A percentile compares a stretch with the other conserved stretches of the same genome.
Evolutionary conservation across 2,797 vertebrate genomes (phyloP).

Genomic region (Danio kyathit): DNA sequence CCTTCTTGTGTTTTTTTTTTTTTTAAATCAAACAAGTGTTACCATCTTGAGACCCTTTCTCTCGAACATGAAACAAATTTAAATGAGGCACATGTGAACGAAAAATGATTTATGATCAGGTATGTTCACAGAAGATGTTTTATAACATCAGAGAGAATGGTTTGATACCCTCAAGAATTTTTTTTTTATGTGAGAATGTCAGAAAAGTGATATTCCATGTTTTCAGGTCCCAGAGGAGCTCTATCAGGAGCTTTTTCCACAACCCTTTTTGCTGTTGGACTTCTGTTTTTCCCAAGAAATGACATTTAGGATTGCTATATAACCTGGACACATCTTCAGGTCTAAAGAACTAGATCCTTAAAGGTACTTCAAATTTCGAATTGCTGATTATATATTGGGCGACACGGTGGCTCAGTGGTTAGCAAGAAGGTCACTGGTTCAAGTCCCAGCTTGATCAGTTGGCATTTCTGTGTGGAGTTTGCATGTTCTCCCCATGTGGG

Average conservation of each 20-base stretch:
- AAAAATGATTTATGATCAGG: slow-evolving; percentile 1
- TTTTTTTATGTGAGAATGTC: slow-evolving; percentile 21
- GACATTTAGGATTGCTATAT: slow-evolving; percentile 33
- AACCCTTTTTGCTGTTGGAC: slow-evolving; percentile 29
- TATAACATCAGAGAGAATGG: background rate
- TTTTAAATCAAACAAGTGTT: slow-evolving; percentile 11
- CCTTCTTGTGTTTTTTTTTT: background rate
- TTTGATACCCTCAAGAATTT: background rate
- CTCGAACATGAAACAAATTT: background rate
- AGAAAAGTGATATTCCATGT: slow-evolving; percentile 38
- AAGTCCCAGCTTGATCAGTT: too few species aligned
- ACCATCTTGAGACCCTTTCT: slow-evolving; percentile 3
- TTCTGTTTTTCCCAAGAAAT: slow-evolving; percentile 39
- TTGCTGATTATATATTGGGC: background rate
- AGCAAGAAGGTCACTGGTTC: too few species aligned
- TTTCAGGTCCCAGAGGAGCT: slow-evolving; percentile 12
- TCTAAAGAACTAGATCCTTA: background rate
- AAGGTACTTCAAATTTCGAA: slow-evolving; percentile 24
- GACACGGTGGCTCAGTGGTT: too few species aligned
- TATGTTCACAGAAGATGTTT: background rate
- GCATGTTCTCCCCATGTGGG: too few species aligned
- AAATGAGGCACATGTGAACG: background rate
- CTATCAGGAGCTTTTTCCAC: slow-evolving; percentile 30
- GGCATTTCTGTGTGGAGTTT: too few species aligned
- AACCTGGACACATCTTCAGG: slow-evolving; percentile 17